A percentile compares a stretch with the other conserved stretches of the same genome.
Evolutionary conservation across 2,797 vertebrate species (phyloP).

Genomic region (Malurus leucopterus): DNA sequence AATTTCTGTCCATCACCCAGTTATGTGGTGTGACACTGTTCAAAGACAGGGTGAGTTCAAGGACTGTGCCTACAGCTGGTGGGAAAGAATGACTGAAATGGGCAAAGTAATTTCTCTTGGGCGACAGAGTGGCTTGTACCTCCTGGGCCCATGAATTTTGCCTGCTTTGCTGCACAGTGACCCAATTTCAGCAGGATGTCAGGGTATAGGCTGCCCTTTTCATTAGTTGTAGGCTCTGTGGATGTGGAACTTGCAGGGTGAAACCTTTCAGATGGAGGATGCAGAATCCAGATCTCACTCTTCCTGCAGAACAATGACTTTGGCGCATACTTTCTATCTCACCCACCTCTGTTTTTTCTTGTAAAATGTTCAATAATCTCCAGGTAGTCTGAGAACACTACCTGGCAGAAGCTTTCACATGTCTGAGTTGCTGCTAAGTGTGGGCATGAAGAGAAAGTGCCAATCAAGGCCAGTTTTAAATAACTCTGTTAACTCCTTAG

Average conservation of each 20-base stretch:
- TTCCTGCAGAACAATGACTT: not conserved
- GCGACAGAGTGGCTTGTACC: not conserved
- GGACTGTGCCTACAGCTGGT: slow-evolving; percentile 1
- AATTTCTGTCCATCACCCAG: not conserved
- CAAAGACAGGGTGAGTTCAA: slow-evolving; percentile 16
- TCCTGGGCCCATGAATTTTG: not conserved
- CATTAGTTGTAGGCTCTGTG: not conserved
- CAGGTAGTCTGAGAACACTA: not conserved
- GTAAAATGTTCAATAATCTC: not conserved
- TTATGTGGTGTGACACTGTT: not conserved
- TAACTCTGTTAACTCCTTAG: not conserved
- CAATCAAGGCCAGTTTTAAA: not conserved
- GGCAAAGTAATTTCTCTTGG: not conserved
- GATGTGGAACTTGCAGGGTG: not conserved
- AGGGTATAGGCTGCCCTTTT: not conserved
- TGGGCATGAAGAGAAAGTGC: not conserved
- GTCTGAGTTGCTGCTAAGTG: not conserved
- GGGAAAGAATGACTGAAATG: not conserved
- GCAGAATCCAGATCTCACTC: not conserved
- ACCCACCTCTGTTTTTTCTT: not conserved
- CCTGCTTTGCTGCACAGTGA: not conserved
- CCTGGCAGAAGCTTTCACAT: not conserved
- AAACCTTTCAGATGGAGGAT: not conserved
- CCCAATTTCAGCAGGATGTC: not conserved
- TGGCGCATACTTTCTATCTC: not conserved